phyloP scores from a whole-genome alignment of 2,888 invertebrate genomes.

The Nematopogon swammerdamellus region DNA sequence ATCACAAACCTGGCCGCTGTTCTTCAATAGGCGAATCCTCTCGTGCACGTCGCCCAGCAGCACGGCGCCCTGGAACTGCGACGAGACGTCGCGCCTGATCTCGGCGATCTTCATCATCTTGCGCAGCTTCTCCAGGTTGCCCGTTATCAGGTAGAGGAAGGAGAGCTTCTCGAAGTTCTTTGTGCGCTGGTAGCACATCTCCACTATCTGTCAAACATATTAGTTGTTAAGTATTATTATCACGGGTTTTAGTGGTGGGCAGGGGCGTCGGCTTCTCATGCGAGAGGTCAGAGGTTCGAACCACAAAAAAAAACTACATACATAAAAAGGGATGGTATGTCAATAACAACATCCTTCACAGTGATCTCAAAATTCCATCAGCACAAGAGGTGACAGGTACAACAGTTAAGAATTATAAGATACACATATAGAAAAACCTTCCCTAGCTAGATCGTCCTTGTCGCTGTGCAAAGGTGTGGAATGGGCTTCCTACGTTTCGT shows the following conservation, averaged over 20 bases:
- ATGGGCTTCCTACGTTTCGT: too few species aligned
- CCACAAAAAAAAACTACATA: neutral
- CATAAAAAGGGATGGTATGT: too few species aligned
- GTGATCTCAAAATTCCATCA: too few species aligned
- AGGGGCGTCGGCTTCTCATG: too few species aligned
- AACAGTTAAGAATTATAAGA: too few species aligned
- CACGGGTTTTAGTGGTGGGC: too few species aligned
- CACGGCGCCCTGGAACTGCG: slow-evolving; percentile 95
- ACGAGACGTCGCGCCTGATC: slow-evolving; percentile 93
- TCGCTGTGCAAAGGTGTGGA: too few species aligned
- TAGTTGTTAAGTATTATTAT: slow-evolving; percentile 6
- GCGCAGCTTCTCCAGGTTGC: slow-evolving; percentile 93
- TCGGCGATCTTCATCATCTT: slow-evolving; percentile 99
- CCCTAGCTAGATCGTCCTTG: too few species aligned
- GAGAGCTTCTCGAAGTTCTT: slow-evolving; percentile 99
- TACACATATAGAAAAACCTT: too few species aligned
- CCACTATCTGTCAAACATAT: slow-evolving; percentile 80
- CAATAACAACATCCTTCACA: too few species aligned
- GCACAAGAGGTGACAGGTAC: too few species aligned
- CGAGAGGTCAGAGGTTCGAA: too few species aligned
- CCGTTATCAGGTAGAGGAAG: slow-evolving; percentile 96
- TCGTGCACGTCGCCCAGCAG: slow-evolving; percentile 90
- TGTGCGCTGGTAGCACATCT: slow-evolving; percentile 99
- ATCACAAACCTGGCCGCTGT: slow-evolving; percentile 55
- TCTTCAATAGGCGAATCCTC: slow-evolving; percentile 78